Percentiles rank a stretch among this genome's conserved stretches.
Conservation (phyloP, 2,888 invertebrate species). For the Nysson spinosus region DNA sequence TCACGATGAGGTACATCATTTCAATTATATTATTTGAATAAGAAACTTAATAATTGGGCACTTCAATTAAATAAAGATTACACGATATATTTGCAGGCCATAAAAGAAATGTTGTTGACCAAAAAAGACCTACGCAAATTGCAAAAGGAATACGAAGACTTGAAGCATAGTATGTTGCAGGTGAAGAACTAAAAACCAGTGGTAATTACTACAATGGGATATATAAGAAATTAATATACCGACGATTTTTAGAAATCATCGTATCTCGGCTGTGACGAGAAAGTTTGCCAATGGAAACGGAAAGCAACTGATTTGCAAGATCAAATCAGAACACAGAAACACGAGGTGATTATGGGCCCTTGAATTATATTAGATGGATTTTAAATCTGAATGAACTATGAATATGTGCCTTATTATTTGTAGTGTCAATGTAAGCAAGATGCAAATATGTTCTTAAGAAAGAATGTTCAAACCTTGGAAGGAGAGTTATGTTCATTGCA, state of each 20-base stretch:
- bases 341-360: constrained; percentile 57
- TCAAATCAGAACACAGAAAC: constrained; percentile 60
- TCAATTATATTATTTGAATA: too few relatives aligned
- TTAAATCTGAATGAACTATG: background rate
- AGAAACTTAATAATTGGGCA: too few relatives aligned
- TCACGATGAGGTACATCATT: background rate
- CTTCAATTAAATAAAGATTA: too few relatives aligned
- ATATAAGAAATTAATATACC: background rate
- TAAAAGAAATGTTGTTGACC: constrained; percentile 54
- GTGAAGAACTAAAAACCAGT: constrained; percentile 44
- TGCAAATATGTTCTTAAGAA: constrained; percentile 57
- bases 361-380: too few relatives aligned
- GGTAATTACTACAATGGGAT: constrained; percentile 8
- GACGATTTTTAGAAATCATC: constrained; percentile 42
- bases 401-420: background rate
- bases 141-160: constrained; percentile 61
- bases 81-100: constrained; percentile 29
- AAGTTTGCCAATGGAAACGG: constrained; percentile 51
- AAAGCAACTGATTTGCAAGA: constrained; percentile 57
- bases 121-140: constrained; percentile 60
- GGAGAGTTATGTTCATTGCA: constrained; percentile 54
- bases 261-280: constrained; percentile 47
- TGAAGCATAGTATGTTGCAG: constrained; percentile 50
- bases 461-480: constrained; percentile 60
- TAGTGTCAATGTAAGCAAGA: constrained; percentile 59